Conservation (phyloP, 2,888 invertebrate genomes). For the Chouioia cunea region DNA sequence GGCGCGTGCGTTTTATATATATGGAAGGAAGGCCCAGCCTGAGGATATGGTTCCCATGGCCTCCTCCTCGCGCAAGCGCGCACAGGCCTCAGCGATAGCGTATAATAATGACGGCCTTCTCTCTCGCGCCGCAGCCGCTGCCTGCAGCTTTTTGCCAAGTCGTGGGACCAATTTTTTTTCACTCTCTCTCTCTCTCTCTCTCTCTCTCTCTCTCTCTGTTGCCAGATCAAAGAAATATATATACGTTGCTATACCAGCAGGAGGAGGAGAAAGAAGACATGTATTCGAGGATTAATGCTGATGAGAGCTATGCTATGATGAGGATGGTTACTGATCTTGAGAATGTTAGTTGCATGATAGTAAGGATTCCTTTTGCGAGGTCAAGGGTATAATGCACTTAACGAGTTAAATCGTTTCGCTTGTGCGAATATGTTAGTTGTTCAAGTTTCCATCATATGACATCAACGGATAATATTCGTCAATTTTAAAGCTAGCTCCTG, state of each 20-base stretch:
- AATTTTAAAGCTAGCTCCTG: no score
- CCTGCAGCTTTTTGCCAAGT: conserved; percentile 26
- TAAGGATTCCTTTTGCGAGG: no score
- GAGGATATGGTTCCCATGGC: conserved; percentile 46
- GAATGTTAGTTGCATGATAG: no score
- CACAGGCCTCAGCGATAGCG: conserved; percentile 50
- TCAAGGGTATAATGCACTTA: no score
- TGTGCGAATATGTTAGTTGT: no score
- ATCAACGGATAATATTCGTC: no score
- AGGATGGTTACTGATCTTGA: no score
- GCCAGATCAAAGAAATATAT: conserved; percentile 36
- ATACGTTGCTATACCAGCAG: background rate
- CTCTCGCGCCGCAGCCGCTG: conserved; percentile 10
- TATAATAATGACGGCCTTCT: conserved; percentile 50
- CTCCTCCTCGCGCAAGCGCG: conserved; percentile 47
- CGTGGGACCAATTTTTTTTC: conserved; percentile 43
- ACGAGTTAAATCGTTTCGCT: no score
- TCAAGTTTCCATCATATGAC: no score
- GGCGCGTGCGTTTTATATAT: conserved; percentile 14
- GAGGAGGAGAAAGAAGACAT: no score
- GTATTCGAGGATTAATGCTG: no score
- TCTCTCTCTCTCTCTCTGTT: background rate
- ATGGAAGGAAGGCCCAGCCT: conserved; percentile 16
- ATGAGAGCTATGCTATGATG: no score
- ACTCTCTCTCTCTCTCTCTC: conserved; percentile 4